phyloP scores from a whole-genome alignment of 2,797 vertebrate species.

The Chelmon rostratus region DNA sequence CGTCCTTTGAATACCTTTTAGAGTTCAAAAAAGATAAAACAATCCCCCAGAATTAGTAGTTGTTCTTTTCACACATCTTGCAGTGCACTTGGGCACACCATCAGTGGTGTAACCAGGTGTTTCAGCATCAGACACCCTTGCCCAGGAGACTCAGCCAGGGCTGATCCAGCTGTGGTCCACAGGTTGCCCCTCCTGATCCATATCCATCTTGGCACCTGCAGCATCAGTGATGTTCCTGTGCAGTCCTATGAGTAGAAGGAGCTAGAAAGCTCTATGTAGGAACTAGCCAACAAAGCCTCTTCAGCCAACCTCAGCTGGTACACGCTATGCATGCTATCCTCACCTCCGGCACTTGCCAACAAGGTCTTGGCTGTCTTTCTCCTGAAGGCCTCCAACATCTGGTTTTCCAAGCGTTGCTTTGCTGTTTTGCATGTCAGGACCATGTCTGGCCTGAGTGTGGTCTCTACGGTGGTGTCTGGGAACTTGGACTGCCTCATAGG shows the following conservation, averaged over 20 bases:
- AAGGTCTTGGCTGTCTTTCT: constrained; percentile 2
- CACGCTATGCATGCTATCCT: not conserved
- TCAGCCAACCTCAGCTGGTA: constrained; percentile 1
- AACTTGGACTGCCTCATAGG: not conserved
- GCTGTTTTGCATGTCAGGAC: not conserved
- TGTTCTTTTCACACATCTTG: not conserved
- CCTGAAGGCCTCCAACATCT: too few relatives aligned
- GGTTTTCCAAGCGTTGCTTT: not conserved
- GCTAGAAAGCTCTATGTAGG: not conserved
- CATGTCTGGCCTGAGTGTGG: not conserved
- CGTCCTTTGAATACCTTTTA: not conserved
- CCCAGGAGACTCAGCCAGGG: not conserved
- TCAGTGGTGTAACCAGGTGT: not conserved
- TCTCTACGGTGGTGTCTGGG: not conserved
- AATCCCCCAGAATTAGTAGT: not conserved
- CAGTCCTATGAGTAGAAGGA: constrained; percentile 7
- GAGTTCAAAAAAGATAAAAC: not conserved
- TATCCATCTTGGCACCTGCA: not conserved
- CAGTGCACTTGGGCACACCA: not conserved
- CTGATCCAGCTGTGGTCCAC: not conserved
- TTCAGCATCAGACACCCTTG: not conserved
- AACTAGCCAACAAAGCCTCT: not conserved
- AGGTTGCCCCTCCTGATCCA: not conserved
- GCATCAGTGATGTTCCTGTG: not conserved
- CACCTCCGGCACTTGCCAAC: not conserved